Evolutionary conservation across 2,888 invertebrate genomes (phyloP), one percentile per base, ranked within the genome.

Genomic region (Homarus gammarus): DNA sequence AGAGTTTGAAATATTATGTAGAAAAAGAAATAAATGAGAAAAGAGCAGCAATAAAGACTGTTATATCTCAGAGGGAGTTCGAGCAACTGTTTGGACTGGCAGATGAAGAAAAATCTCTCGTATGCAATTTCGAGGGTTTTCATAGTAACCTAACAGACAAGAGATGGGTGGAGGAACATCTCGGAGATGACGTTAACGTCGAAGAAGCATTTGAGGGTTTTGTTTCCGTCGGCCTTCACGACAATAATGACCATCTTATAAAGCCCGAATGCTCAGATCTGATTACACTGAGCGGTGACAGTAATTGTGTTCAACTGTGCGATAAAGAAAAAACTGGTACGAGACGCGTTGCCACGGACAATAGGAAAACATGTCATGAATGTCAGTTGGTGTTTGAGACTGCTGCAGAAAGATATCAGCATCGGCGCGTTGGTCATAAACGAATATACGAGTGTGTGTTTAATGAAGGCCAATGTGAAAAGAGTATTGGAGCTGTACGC

Each of bases 401-500:
- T 38, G 31, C 27, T 8, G 77, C 64, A 51, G 88, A 89, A 51
- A 56, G 33, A 22, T 38, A 33, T 15, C 88, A 89, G 36, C 88
- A 89, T 70, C 40, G n/a, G 22, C 77, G 38, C 36, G 83, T 91
- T 73, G 91, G 88, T 27, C 91, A 91, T 72, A 90, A 51, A n/a
- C 75, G 90, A 38, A 70, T 90, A 56, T 91, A 91, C 64, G 84
- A 90, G 61, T 91, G 91, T 70, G 61, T 90, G 6, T 78, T 91
- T 44, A 88, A 91, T 88, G 87, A 90, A 64, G 91, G 91, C 36
- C 73, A 82, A 15, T 91, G 91, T 85, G 88, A 88, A 33, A 70
- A 90, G 44, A 73, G 73, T 22, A 70, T 61, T 61, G 91, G 91
- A 27, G 87, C 91, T 56, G 77, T 91, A 22, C 64, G 81, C 12